A percentile compares a stretch with the other conserved stretches of the same genome.
phyloP scores from a whole-genome alignment of 2,888 invertebrate genomes.

The Orchestes rusci region DNA sequence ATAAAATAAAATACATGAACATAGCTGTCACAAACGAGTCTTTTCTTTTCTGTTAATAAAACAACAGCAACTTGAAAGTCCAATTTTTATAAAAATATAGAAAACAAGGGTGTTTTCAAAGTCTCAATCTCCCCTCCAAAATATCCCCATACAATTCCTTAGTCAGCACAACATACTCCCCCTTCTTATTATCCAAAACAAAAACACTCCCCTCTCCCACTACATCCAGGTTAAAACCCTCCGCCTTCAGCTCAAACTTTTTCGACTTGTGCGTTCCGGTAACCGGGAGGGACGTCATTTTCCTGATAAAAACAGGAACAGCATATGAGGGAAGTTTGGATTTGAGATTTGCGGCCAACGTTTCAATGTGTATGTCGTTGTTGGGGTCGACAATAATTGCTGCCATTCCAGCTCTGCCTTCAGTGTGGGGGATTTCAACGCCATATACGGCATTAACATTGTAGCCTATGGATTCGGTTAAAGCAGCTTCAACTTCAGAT shows the following conservation, averaged over 20 bases:
- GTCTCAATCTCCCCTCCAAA: constrained; percentile 30
- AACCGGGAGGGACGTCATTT: constrained; percentile 68
- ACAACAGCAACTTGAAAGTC: too few relatives aligned
- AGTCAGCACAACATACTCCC: constrained; percentile 34
- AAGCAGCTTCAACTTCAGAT: constrained; percentile 86
- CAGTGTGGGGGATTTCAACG: constrained; percentile 72
- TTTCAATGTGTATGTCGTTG: constrained; percentile 50
- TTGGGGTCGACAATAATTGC: constrained; percentile 74
- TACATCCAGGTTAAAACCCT: constrained; percentile 71
- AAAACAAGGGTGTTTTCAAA: too few relatives aligned
- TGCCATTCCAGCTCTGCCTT: constrained; percentile 93
- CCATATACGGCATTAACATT: constrained; percentile 82
- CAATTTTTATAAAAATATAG: too few relatives aligned
- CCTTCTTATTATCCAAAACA: constrained; percentile 35
- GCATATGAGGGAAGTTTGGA: constrained; percentile 77
- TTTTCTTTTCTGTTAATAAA: too few relatives aligned
- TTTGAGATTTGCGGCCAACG: constrained; percentile 58
- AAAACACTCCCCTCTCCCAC: constrained; percentile 71
- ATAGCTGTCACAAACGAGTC: too few relatives aligned
- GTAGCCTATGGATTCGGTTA: constrained; percentile 67
- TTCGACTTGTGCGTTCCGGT: constrained; percentile 90
- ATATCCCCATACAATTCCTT: constrained; percentile 35
- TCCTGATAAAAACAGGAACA: constrained; percentile 78
- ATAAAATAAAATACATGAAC: too few relatives aligned
- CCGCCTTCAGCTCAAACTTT: constrained; percentile 77